Base-by-base conservation (phyloP, 2,113 vertebrate genomes). In the Percopsis transmontana region DNA sequence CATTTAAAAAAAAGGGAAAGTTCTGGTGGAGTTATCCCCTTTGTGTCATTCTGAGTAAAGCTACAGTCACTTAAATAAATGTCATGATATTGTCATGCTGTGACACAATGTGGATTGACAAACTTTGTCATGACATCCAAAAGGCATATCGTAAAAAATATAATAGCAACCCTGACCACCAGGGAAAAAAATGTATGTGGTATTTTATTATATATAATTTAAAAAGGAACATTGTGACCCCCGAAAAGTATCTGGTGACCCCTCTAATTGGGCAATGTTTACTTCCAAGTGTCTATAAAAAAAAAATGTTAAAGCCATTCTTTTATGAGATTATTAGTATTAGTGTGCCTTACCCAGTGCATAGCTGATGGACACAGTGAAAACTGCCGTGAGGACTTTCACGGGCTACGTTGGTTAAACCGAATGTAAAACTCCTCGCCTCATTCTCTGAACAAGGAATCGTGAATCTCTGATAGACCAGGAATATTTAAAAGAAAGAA, bases 361-460 rank as follows among this genome's bases (percentile, higher is more conserved):
- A 81, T 39, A 91, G 94, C 70, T 97, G 95, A 67, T 94, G 94
- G 79, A 98, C 87, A 19, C 94, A 96, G 86, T 97, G 94, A 4
- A 97, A 98, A 71, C 95, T 96, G 10, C 95, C 95, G 15, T 97
- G 90, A 0, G 95, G 95, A 80, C 91, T 95, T 77, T 96, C 93
- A 0, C 93, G 88, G 81, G 94, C 94, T 0, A 95, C 92, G 1
- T 93, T 93, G 19, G 94, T 94, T 62, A 97, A 90, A 21, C 94
- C 94, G 52, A 98, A 97, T 0, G 92, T 93, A 88, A 97, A 97
- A 0, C 85, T 89, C 53, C 92, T 75, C 5, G 90, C 56, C 16
- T 95, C 93, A 0, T 87, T 42, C 1, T 94, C 93, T 0, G 92
- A 91, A 75, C 91, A 88, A 0, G 96, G 96, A 39, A 98, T 88